phyloP scores from a whole-genome alignment of 2,113 vertebrate genomes.

The Picathartes gymnocephalus region DNA sequence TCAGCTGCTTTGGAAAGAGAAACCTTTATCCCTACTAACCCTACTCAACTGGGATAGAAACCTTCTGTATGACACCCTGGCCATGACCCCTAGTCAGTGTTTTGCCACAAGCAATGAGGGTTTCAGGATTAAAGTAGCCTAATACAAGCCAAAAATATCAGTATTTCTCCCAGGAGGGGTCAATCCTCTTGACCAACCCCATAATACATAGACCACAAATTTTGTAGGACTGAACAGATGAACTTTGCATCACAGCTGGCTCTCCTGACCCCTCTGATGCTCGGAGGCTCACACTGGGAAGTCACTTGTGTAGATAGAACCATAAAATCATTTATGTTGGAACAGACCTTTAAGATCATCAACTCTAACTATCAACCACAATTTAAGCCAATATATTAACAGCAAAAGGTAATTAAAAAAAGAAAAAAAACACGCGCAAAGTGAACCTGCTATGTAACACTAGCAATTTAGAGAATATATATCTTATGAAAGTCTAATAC shows the following conservation, averaged over 20 bases:
- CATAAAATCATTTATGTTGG: neutral
- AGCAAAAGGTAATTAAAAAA: neutral
- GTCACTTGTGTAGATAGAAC: neutral
- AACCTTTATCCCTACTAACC: neutral
- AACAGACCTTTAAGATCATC: neutral
- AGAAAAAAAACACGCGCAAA: neutral
- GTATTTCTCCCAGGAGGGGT: neutral
- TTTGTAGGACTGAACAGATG: neutral
- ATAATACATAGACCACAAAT: neutral
- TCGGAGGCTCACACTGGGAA: neutral
- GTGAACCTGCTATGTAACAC: neutral
- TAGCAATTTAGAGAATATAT: neutral
- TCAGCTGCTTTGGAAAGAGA: neutral
- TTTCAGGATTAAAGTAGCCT: neutral
- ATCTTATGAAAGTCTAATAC: neutral
- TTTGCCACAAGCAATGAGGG: neutral
- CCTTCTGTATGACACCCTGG: neutral
- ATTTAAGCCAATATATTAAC: neutral
- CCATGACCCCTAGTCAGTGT: neutral
- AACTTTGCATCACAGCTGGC: neutral
- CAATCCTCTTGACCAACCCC: neutral
- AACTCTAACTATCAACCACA: neutral
- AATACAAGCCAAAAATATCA: neutral
- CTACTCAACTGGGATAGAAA: neutral
- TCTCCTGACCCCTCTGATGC: neutral